Base-by-base conservation (phyloP, 23 tunicate genomes). In the Aplidium turbinatum region DNA sequence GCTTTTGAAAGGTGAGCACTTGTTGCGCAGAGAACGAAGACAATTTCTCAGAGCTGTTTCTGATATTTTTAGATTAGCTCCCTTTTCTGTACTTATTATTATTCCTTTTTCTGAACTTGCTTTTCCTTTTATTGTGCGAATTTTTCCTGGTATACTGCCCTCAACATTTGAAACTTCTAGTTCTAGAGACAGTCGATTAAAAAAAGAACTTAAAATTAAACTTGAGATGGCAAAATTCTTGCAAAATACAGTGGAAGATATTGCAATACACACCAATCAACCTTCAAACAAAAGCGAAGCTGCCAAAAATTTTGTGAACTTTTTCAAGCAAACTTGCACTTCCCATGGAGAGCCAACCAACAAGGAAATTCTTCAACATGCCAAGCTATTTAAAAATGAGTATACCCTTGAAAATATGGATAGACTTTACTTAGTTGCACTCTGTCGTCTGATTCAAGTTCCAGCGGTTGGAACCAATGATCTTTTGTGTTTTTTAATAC, bases 231-330 rank as follows among this genome's bases (percentile, higher is more conserved):
- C 91, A 5, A 91, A 91, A 68, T 91, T 91, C 73, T 63, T 91
- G 39, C 97, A 91, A 63, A 91, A 91, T 53, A 81, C 97, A 40
- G 87, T 91, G 0, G 97, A 91, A 72, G 97, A 91, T 33, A 91
- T 85, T 22, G 91, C 97, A 1, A 60, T 91, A 46, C 67, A 89
- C 13, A 53, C 92, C 1, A 91, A 74, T 28, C 74, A 84, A 31
- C 77, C 85, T 33, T 61, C 78, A 1, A 83, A 78, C 58, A 72
- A 78, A 62, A 84, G 58, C 47, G 72, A 73, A 22, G 91, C 90
- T 50, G 79, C 91, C 1, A 75, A 91, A 47, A 66, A 84, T 54
- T 84, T 91, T 50, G 82, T 75, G 21, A 68, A 67, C 24, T 91
- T 91, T 36, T 84, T 91, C 52, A 69, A 79, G n/a, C 84, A 91